Conservation (phyloP, 2,888 invertebrate genomes). For the Zygaena filipendulae region DNA sequence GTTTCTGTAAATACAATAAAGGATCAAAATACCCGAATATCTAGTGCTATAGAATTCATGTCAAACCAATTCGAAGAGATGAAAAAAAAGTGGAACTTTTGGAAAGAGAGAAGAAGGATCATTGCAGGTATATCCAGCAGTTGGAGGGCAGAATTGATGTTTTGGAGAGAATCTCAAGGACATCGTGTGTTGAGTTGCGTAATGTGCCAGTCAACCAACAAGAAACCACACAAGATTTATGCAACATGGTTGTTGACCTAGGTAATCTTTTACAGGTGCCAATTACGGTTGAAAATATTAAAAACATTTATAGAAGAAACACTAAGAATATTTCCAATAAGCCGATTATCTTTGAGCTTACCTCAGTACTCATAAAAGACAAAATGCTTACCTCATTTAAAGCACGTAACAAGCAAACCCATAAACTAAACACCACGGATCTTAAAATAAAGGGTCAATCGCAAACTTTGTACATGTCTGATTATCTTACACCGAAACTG, state of each 20-base stretch:
- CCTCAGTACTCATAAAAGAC: not conserved
- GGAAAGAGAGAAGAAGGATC: too few species aligned
- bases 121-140: too few species aligned
- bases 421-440: not conserved
- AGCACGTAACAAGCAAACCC: not conserved
- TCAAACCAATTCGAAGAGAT: too few species aligned
- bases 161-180: not conserved
- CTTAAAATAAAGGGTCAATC: not conserved
- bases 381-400: not conserved
- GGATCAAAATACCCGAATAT: too few species aligned
- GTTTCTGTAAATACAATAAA: too few species aligned
- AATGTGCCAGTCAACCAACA: not conserved
- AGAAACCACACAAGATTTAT: not conserved
- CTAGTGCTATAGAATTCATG: too few species aligned
- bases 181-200: not conserved
- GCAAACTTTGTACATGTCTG: not conserved
- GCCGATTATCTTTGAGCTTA: not conserved
- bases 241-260: not conserved
- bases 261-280: not conserved
- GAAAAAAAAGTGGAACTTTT: too few species aligned
- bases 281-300: not conserved
- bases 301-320: not conserved
- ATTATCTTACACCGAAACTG: not conserved
- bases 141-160: not conserved
- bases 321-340: not conserved